Evolutionary conservation across 2,888 invertebrate species (phyloP).

Genomic region (Rotaria socialis): DNA sequence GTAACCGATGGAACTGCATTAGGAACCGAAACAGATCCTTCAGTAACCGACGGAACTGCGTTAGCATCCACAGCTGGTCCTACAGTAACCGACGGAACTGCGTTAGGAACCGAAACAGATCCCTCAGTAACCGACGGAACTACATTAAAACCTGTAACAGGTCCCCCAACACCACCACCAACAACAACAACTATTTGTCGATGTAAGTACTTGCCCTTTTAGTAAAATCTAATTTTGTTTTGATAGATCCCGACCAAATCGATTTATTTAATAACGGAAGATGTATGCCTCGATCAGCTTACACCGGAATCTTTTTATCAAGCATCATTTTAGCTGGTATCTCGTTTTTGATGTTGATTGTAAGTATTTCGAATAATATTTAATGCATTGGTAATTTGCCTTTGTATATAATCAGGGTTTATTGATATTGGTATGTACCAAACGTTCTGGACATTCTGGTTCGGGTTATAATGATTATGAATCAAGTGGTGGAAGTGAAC

Average conservation of each 20-base stretch:
- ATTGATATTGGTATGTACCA: neutral
- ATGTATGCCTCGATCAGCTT: neutral
- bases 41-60: no score
- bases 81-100: no score
- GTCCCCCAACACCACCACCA: no score
- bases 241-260: neutral
- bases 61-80: no score
- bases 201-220: neutral
- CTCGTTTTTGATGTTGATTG: neutral
- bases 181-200: no score
- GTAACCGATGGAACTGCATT: no score
- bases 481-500: neutral
- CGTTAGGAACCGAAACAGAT: no score
- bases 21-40: no score
- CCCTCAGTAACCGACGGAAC: no score
- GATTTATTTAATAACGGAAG: neutral
- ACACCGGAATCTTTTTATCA: neutral
- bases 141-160: no score
- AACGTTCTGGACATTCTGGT: no score
- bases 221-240: neutral
- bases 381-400: neutral
- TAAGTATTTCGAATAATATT: neutral
- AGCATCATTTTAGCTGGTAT: neutral
- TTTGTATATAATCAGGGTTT: neutral
- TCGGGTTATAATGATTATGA: no score